Evolutionary conservation across 2,113 vertebrate genomes (phyloP).

Genomic region (Ceyx melanurus): DNA sequence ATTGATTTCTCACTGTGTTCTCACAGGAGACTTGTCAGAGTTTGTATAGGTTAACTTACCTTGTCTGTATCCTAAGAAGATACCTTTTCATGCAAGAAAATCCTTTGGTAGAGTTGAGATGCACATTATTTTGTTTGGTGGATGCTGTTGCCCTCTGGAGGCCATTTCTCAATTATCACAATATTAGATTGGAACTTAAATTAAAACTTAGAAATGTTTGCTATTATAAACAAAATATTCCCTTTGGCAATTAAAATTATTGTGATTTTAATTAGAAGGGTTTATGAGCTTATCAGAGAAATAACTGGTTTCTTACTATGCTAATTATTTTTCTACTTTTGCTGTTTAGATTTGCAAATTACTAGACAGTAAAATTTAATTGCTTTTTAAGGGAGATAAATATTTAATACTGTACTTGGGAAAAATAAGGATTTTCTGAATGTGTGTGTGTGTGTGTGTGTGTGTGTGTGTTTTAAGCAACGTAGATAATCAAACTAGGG

Average conservation of each 20-base stretch:
- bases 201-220: constrained; percentile 61
- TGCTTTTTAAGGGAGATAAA: constrained; percentile 64
- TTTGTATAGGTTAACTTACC: not conserved
- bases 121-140: constrained; percentile 13
- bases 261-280: constrained; percentile 65
- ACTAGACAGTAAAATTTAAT: constrained; percentile 63
- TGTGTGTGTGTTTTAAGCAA: not conserved
- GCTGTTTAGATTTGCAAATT: constrained; percentile 65
- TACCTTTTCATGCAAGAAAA: not conserved
- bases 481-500: not conserved
- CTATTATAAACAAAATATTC: constrained; percentile 61
- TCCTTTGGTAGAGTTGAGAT: not conserved
- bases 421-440: constrained; percentile 1
- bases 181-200: constrained; percentile 50
- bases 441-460: not conserved
- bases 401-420: constrained; percentile 48
- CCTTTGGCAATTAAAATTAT: constrained; percentile 61
- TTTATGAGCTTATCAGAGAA: constrained; percentile 67
- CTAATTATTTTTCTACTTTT: constrained; percentile 67
- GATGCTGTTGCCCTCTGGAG: constrained; percentile 67
- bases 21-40: not conserved
- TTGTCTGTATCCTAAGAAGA: not conserved
- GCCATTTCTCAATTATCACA: constrained; percentile 46
- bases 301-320: constrained; percentile 57
- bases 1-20: not conserved